phyloP scores from a whole-genome alignment of 2,888 invertebrate genomes.

The Cataglyphis rosenhaueri region DNA sequence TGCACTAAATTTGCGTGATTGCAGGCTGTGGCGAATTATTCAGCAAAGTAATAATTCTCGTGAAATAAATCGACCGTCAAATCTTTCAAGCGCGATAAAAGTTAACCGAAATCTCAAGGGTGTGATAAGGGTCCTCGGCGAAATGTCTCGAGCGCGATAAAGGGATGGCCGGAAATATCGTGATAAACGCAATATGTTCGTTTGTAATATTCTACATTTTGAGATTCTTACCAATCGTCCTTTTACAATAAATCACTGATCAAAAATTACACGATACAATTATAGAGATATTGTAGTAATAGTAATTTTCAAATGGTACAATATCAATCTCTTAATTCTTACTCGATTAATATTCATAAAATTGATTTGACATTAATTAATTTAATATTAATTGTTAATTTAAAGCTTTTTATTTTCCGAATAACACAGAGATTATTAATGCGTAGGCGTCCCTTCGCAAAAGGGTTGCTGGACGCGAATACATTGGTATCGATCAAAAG shows the following conservation, averaged over 20 bases:
- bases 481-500: constrained; percentile 50
- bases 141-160: constrained; percentile 21
- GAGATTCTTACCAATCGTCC: not conserved
- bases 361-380: not conserved
- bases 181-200: not conserved
- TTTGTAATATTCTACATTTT: not conserved
- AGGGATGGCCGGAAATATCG: not conserved
- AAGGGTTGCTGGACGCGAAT: constrained; percentile 42
- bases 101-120: constrained; percentile 33
- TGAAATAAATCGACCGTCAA: constrained; percentile 17
- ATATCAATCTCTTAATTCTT: not conserved
- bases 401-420: not conserved
- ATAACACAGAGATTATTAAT: not conserved
- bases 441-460: constrained; percentile 28
- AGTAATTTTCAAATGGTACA: not conserved
- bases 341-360: not conserved
- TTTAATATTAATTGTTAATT: not conserved
- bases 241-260: not conserved
- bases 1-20: constrained; percentile 27
- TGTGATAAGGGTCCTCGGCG: constrained; percentile 5
- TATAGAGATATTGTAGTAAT: not conserved
- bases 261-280: not conserved
- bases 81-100: constrained; percentile 37
- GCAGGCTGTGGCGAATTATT: constrained; percentile 23
- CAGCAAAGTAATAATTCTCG: constrained; percentile 13